Percentiles rank a stretch among this genome's conserved stretches.
These are phyloP conservation scores for Gallinago undulata DNA, from an alignment of 2,113 vertebrate genomes.

Conservation along the genomic window DNA sequence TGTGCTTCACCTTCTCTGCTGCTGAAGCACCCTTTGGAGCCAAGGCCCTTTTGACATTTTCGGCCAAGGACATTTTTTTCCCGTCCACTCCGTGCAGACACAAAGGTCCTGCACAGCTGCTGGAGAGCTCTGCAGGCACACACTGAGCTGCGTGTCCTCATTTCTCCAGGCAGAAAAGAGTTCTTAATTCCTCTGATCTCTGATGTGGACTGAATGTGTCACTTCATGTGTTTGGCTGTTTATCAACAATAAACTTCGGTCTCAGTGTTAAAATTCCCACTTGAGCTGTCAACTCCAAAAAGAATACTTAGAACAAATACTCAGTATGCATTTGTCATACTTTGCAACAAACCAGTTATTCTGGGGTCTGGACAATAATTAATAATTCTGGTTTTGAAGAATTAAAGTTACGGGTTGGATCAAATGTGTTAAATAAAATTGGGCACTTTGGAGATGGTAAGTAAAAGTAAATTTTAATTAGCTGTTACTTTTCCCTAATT, in stretches of 20 bases:
- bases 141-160: fast-evolving
- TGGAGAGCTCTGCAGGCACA: not conserved
- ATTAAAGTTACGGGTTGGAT: not conserved
- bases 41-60: fast-evolving
- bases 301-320: not conserved
- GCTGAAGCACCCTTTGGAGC: not conserved
- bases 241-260: not conserved
- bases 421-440: not conserved
- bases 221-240: slow-evolving; percentile 6
- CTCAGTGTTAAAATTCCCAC: not conserved
- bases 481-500: not conserved
- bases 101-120: not conserved
- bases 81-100: fast-evolving
- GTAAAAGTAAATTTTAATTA: not conserved
- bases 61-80: not conserved
- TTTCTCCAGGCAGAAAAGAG: slow-evolving; percentile 18
- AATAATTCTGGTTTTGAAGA: not conserved
- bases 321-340: not conserved
- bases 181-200: slow-evolving; percentile 34
- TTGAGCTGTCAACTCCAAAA: slow-evolving; percentile 12
- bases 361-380: not conserved
- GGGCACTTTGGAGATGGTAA: not conserved
- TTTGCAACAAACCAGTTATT: not conserved
- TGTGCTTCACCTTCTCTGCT: not conserved
- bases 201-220: slow-evolving; percentile 64